Conservation (phyloP, 2,797 vertebrate species). For the Mergus octosetaceus region DNA sequence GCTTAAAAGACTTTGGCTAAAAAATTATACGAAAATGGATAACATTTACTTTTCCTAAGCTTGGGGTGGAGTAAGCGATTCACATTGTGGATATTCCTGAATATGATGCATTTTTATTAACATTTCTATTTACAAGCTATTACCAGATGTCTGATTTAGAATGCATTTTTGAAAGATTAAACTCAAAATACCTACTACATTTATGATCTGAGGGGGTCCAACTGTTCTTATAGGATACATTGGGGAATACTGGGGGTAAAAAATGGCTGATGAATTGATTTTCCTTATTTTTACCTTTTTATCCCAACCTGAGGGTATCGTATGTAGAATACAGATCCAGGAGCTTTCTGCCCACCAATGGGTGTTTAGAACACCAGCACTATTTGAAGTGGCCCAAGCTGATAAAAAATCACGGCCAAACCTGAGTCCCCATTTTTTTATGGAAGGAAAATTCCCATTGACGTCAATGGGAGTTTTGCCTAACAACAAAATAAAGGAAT, state of each 20-base stretch:
- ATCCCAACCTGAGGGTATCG: background rate
- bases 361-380: background rate
- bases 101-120: conserved; percentile 48
- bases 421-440: background rate
- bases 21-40: conserved; percentile 54
- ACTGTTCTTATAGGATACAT: background rate
- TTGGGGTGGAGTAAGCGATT: conserved; percentile 14
- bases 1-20: conserved; percentile 59
- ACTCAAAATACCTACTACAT: conserved; percentile 19
- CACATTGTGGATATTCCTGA: conserved; percentile 14
- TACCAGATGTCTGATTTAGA: conserved; percentile 24
- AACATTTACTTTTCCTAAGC: conserved; percentile 62
- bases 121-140: conserved; percentile 58
- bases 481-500: conserved; percentile 46
- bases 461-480: conserved; percentile 28
- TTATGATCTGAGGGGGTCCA: background rate
- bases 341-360: background rate
- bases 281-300: background rate
- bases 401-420: conserved; percentile 33
- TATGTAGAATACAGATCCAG: background rate
- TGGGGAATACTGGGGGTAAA: background rate
- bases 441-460: conserved; percentile 38
- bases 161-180: background rate
- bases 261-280: background rate
- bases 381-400: background rate